These are phyloP conservation scores for Chionis minor DNA, from an alignment of 2,113 vertebrate genomes.

Conservation along the genomic window DNA sequence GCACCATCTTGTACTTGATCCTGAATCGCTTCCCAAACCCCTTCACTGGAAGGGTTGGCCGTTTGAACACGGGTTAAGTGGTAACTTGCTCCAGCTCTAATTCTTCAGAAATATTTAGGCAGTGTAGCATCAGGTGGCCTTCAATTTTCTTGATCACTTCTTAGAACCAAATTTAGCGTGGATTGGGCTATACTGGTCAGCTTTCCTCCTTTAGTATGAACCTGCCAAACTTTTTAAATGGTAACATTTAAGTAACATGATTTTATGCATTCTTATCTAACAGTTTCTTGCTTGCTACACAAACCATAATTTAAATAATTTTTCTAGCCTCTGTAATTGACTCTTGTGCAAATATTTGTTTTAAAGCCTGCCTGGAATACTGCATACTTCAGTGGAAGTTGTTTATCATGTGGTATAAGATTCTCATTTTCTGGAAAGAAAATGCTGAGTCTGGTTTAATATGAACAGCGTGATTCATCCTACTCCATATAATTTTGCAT, in stretches of 20 bases:
- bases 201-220: neutral
- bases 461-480: slow-evolving; percentile 82
- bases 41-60: neutral
- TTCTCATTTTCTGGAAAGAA: slow-evolving; percentile 77
- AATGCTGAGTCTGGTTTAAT: slow-evolving; percentile 82
- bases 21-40: neutral
- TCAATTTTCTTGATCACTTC: neutral
- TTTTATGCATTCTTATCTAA: slow-evolving; percentile 24
- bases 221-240: neutral
- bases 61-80: neutral
- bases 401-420: slow-evolving; percentile 83
- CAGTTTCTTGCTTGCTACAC: slow-evolving; percentile 17
- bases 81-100: neutral
- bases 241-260: neutral
- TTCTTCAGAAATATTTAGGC: neutral
- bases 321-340: slow-evolving; percentile 65
- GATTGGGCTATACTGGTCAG: neutral
- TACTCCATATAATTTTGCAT: slow-evolving; percentile 68
- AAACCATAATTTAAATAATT: slow-evolving; percentile 52
- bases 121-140: neutral
- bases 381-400: slow-evolving; percentile 75
- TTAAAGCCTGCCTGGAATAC: slow-evolving; percentile 81
- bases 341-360: slow-evolving; percentile 74
- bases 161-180: neutral
- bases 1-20: neutral